These are phyloP conservation scores for Keiferia lycopersicella DNA, from an alignment of 2,888 invertebrate species.

Conservation along the genomic window DNA sequence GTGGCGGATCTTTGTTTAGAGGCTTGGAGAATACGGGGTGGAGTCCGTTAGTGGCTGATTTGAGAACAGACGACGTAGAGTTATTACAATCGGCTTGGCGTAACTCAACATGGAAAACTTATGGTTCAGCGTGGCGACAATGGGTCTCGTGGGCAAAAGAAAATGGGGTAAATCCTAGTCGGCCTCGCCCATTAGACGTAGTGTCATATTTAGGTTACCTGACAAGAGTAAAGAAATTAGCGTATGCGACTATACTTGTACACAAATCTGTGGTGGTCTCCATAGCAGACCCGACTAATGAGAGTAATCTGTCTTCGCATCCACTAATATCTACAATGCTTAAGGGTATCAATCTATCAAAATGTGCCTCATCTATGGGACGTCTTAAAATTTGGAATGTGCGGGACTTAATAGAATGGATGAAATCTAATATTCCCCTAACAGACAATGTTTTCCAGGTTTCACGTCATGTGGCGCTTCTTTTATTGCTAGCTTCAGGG, in stretches of 20 bases:
- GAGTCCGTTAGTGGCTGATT: slow-evolving; percentile 13
- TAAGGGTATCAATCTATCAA: not conserved
- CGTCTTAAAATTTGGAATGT: slow-evolving; percentile 27
- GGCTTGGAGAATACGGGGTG: slow-evolving; percentile 36
- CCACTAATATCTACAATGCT: not conserved
- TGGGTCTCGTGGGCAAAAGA: slow-evolving; percentile 35
- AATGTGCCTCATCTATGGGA: not conserved
- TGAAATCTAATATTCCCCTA: too few relatives aligned
- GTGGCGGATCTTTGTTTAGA: slow-evolving; percentile 29
- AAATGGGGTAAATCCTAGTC: slow-evolving; percentile 26
- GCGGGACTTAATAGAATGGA: slow-evolving; percentile 15
- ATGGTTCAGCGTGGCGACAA: slow-evolving; percentile 26
- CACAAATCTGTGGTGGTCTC: slow-evolving; percentile 14
- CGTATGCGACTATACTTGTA: slow-evolving; percentile 17
- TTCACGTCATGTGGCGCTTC: slow-evolving; percentile 12
- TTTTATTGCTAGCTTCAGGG: slow-evolving; percentile 15
- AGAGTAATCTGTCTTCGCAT: not conserved
- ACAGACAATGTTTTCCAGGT: slow-evolving; percentile 1
- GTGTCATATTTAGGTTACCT: slow-evolving; percentile 13
- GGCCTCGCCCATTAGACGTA: slow-evolving; percentile 29
- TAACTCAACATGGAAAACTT: slow-evolving; percentile 26
- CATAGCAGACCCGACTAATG: not conserved
- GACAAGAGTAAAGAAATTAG: slow-evolving; percentile 14
- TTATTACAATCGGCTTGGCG: slow-evolving; percentile 22
- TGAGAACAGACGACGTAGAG: slow-evolving; percentile 9